phyloP scores from a whole-genome alignment of 2,797 vertebrate species.

The Erithacus rubecula region DNA sequence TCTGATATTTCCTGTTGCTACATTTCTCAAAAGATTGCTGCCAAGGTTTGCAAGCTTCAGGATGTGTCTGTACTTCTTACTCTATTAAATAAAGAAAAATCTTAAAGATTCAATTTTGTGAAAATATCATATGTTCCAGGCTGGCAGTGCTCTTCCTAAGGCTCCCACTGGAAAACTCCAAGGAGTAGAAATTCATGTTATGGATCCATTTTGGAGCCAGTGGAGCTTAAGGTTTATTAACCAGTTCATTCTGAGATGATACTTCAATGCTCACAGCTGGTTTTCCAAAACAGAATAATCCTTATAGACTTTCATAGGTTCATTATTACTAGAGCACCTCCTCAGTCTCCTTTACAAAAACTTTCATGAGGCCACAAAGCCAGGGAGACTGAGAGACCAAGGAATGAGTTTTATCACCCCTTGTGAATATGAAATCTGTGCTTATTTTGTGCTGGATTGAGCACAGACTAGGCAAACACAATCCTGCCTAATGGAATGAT shows the following conservation, averaged over 20 bases:
- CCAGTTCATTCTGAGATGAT: not conserved
- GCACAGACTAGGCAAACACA: constrained; percentile 13
- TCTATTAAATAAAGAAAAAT: not conserved
- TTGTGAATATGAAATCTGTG: not conserved
- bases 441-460: not conserved
- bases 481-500: constrained; percentile 60
- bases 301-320: not conserved
- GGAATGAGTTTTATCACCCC: not conserved
- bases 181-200: not conserved
- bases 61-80: not conserved
- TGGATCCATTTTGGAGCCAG: not conserved
- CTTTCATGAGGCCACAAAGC: not conserved
- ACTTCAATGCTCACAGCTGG: accelerated
- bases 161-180: not conserved
- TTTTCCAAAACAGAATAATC: not conserved
- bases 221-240: not conserved
- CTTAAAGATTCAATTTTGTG: not conserved
- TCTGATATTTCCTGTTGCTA: not conserved
- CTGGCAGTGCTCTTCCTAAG: not conserved
- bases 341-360: not conserved
- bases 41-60: not conserved
- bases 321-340: not conserved
- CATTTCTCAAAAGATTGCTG: not conserved
- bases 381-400: not conserved
- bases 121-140: not conserved